Conservation (phyloP, 2,888 invertebrate genomes). For the Empis livida region DNA sequence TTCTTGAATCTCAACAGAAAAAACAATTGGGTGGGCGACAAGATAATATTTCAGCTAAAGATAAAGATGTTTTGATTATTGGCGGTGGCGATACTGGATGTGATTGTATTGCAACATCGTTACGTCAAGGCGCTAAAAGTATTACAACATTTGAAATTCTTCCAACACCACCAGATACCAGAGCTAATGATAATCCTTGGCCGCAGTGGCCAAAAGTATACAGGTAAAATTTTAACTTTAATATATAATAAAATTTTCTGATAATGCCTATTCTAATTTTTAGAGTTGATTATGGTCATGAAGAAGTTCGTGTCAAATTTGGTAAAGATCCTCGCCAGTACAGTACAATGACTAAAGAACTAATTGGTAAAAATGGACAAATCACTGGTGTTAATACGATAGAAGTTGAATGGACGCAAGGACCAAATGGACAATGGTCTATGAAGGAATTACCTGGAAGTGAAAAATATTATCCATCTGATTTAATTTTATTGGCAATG, state of each 20-base stretch:
- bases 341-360: conserved; percentile 89
- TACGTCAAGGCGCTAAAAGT: conserved; percentile 74
- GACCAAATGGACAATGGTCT: conserved; percentile 83
- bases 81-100: conserved; percentile 83
- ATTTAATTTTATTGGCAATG: conserved; percentile 93
- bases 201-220: conserved; percentile 96
- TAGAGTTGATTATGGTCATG: conserved; percentile 94
- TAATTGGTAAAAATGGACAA: conserved; percentile 77
- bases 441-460: conserved; percentile 77
- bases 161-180: conserved; percentile 70
- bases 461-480: conserved; percentile 68
- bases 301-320: conserved; percentile 83
- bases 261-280: too few species aligned
- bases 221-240: conserved; percentile 37
- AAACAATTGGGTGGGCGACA: conserved; percentile 63
- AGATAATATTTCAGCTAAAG: conserved; percentile 65
- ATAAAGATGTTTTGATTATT: conserved; percentile 88
- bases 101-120: conserved; percentile 96
- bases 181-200: conserved; percentile 92
- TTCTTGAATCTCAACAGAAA: conserved; percentile 94
- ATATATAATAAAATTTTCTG: too few species aligned
- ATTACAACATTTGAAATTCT: conserved; percentile 96
- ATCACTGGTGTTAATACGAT: conserved; percentile 86
- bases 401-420: conserved; percentile 87
- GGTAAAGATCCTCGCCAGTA: conserved; percentile 90